Percentiles rank a stretch among this genome's conserved stretches.
Conservation (phyloP, 2,888 invertebrate genomes). For the Drosophila rellima region DNA sequence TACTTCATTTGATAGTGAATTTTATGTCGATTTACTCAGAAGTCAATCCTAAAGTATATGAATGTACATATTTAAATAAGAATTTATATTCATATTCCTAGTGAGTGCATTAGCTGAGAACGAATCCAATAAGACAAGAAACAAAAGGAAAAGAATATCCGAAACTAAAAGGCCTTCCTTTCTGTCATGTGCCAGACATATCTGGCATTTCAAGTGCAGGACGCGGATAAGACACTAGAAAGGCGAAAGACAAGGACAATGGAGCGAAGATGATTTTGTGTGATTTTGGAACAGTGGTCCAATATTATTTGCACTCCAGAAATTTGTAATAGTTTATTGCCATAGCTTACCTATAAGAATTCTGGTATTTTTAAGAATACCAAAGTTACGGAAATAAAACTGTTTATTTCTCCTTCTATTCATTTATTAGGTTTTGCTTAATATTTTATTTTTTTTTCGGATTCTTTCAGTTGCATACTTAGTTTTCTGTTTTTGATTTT, state of each 20-base stretch:
- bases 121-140: constrained; percentile 5
- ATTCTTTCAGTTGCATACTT: too few relatives aligned
- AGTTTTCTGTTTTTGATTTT: too few relatives aligned
- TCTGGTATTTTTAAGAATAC: too few relatives aligned
- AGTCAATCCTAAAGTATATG: background rate
- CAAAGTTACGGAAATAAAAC: too few relatives aligned
- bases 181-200: constrained; percentile 13
- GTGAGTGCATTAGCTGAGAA: background rate
- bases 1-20: background rate
- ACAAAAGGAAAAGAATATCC: constrained; percentile 3
- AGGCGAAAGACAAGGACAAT: constrained; percentile 23
- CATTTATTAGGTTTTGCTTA: too few relatives aligned
- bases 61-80: background rate
- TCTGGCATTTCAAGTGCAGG: constrained; percentile 29
- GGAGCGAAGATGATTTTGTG: background rate
- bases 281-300: constrained; percentile 29
- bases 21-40: background rate
- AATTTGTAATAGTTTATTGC: background rate
- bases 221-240: constrained; percentile 42
- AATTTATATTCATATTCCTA: background rate
- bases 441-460: too few relatives aligned
- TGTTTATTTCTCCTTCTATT: too few relatives aligned
- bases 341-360: background rate
- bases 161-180: constrained; percentile 31
- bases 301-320: background rate